Evolutionary conservation across 2,888 invertebrate genomes (phyloP).

Genomic region (Nasonovia ribisnigri): DNA sequence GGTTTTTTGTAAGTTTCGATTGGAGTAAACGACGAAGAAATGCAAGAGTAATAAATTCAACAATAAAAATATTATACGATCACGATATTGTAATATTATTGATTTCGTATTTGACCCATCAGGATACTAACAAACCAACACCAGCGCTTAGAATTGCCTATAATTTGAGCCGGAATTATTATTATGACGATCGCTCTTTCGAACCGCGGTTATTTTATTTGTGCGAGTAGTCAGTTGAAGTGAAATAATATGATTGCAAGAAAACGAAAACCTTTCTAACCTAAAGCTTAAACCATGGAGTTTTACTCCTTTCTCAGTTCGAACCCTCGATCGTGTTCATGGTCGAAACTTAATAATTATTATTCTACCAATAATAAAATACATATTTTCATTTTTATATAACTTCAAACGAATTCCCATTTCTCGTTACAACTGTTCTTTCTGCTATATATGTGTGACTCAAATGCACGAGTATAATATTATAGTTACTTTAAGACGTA

Average conservation of each 20-base stretch:
- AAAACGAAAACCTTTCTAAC: neutral
- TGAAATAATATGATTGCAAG: neutral
- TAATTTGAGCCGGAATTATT: neutral
- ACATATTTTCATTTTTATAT: neutral
- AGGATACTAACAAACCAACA: neutral
- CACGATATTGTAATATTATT: neutral
- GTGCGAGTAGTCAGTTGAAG: neutral
- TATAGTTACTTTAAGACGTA: neutral
- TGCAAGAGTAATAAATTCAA: neutral
- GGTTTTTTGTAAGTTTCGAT: neutral
- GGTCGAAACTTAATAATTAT: neutral
- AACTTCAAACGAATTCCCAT: neutral
- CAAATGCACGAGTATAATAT: neutral
- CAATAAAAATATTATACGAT: neutral
- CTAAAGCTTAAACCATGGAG: neutral
- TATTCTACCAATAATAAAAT: neutral
- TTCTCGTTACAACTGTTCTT: neutral
- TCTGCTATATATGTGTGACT: neutral
- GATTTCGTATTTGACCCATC: neutral
- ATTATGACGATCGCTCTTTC: neutral
- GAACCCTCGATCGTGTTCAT: neutral
- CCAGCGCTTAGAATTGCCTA: neutral
- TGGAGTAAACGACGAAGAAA: neutral
- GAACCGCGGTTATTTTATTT: neutral
- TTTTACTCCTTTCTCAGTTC: neutral